Conservation (phyloP, 2,888 invertebrate species). For the Agriotes lineatus region DNA sequence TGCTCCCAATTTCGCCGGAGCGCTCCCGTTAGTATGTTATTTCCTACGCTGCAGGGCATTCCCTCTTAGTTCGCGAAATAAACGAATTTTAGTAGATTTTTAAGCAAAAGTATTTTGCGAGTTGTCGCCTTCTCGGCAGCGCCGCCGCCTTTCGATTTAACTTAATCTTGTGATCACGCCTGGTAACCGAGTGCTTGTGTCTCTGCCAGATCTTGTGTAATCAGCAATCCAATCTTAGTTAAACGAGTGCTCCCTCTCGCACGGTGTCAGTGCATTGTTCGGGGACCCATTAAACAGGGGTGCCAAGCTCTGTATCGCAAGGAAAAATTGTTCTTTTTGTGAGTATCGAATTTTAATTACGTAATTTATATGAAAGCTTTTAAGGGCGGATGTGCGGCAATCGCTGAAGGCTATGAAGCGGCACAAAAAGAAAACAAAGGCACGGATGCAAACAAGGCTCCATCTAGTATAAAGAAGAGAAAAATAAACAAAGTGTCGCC, state of each 20-base stretch:
- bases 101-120: not conserved
- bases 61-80: too few species aligned
- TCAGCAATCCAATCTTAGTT: conserved; percentile 34
- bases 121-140: not conserved
- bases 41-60: too few species aligned
- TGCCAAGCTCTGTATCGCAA: conserved; percentile 15
- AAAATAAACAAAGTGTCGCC: conserved; percentile 41
- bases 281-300: conserved; percentile 26
- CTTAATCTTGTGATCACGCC: conserved; percentile 9
- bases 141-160: conserved; percentile 16
- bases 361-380: conserved; percentile 41
- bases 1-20: not conserved
- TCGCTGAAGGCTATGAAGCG: conserved; percentile 33
- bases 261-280: conserved; percentile 20
- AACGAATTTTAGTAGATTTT: not conserved
- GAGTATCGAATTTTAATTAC: conserved; percentile 49
- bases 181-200: conserved; percentile 20
- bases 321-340: conserved; percentile 29
- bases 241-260: conserved; percentile 26
- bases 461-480: conserved; percentile 29
- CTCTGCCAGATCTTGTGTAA: conserved; percentile 22
- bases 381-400: conserved; percentile 33
- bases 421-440: conserved; percentile 37
- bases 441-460: conserved; percentile 31
- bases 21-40: not conserved